phyloP scores from a whole-genome alignment of 2,797 vertebrate species.

The Dermochelys coriacea region DNA sequence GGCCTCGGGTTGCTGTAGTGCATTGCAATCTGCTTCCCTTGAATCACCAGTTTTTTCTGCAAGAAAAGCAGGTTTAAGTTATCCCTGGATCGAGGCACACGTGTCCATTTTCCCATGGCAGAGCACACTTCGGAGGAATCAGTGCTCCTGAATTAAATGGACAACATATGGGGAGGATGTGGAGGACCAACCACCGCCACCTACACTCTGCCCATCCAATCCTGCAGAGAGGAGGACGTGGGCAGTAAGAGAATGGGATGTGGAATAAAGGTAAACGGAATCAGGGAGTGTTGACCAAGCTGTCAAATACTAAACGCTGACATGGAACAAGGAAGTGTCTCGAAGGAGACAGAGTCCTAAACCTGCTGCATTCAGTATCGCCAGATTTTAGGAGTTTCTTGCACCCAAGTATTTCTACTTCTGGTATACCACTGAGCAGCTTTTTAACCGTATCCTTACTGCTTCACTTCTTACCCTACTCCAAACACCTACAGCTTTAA shows the following conservation, averaged over 20 bases:
- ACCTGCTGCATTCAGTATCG: constrained; percentile 75
- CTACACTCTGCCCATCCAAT: constrained; percentile 88
- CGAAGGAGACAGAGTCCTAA: constrained; percentile 83
- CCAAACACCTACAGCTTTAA: constrained; percentile 68
- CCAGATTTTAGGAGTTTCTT: constrained; percentile 79
- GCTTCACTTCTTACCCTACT: constrained; percentile 77
- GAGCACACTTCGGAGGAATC: constrained; percentile 94
- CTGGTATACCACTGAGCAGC: constrained; percentile 70
- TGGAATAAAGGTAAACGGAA: constrained; percentile 83
- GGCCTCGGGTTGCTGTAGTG: constrained; percentile 98
- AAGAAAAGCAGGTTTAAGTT: constrained; percentile 88
- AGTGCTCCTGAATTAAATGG: constrained; percentile 88
- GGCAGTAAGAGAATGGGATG: constrained; percentile 86
- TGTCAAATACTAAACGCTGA: constrained; percentile 83
- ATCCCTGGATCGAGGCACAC: constrained; percentile 81
- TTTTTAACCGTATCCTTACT: constrained; percentile 71
- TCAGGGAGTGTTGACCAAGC: constrained; percentile 86
- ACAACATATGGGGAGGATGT: constrained; percentile 85
- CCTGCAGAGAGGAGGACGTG: constrained; percentile 84
- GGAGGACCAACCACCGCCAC: constrained; percentile 88
- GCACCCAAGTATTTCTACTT: constrained; percentile 76
- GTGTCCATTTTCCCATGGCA: constrained; percentile 89
- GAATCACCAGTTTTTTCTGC: constrained; percentile 97
- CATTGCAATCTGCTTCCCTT: constrained; percentile 97
- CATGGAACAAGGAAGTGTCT: constrained; percentile 83